Base-by-base conservation (phyloP, 2,113 vertebrate species). In the Sitta europaea region DNA sequence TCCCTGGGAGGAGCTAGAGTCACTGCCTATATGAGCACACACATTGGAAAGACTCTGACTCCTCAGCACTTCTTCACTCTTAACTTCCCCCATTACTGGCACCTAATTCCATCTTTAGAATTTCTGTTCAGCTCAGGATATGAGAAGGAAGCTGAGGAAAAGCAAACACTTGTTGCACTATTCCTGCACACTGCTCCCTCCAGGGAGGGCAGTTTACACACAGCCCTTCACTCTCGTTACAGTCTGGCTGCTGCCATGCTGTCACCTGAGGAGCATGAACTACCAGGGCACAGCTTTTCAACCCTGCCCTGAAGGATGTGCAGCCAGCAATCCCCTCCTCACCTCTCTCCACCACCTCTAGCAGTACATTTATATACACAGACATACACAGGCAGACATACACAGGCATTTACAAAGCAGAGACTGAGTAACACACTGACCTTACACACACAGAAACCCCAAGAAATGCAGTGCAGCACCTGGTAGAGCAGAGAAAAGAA, bases 1-100 rank as follows among this genome's bases (percentile, higher is more conserved):
- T 40, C 42, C 35, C 54, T 43, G 63, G 24, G 77, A 94, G 92
- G 29, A 91, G 50, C n/a, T 25, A 31, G 5, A 90, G 42, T 10
- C 31, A 55, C 40, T 57, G 65, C 23, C 40, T 80, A 21, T 40
- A 57, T 13, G 28, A 5, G 33, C 0, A 0, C 8, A 14, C 27
- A 31, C 18, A 58, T 31, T 16, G n/a, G 35, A 76, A 79, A 59
- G 20, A 15, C 25, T 38, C 33, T 24, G 17, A 40, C 29, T 65
- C 58, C 70, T 67, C 55, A 57, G 36, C 40, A 20, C 2, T 67
- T 77, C 28, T 24, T 38, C 17, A 54, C 38, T 68, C 35, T 21
- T 23, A 11, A 11, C 25, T 63, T 51, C n/a, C 42, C 10, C 19
- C 29, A 35, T 86, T 18, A 51, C 13, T 20, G 12, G 31, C 38